A percentile compares a stretch with the other conserved stretches of the same genome.
Evolutionary conservation across 2,888 invertebrate species (phyloP).

Genomic region (Thymelicus acteon): DNA sequence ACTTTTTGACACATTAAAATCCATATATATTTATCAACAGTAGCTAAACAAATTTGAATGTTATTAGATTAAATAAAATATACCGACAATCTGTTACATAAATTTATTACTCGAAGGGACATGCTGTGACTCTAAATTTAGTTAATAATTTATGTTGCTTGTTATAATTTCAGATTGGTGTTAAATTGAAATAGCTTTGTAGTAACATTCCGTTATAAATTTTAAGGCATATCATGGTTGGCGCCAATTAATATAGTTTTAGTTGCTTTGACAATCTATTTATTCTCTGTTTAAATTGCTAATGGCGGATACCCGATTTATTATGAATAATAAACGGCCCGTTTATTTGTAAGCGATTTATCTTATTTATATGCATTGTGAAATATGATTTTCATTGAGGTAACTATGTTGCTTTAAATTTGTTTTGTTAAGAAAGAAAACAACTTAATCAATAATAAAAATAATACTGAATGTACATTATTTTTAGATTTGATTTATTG

Average conservation of each 20-base stretch:
- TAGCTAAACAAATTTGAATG: constrained; percentile 37
- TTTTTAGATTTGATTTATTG: neutral
- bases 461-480: no score
- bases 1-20: constrained; percentile 23
- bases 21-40: constrained; percentile 35
- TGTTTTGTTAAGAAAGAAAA: no score
- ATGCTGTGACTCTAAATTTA: constrained; percentile 36
- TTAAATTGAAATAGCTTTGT: constrained; percentile 59
- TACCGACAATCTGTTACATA: constrained; percentile 41
- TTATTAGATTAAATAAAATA: constrained; percentile 41
- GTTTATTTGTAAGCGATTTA: neutral
- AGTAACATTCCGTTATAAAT: constrained; percentile 69
- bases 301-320: constrained; percentile 7
- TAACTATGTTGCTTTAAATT: no score
- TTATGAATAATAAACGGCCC: neutral
- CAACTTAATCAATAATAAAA: no score
- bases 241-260: constrained; percentile 61
- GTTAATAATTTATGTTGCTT: constrained; percentile 50
- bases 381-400: neutral
- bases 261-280: constrained; percentile 59
- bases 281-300: constrained; percentile 59
- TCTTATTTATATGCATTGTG: neutral
- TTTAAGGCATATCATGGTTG: constrained; percentile 73
- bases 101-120: constrained; percentile 29
- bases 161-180: constrained; percentile 57